Conservation (phyloP, 2,888 invertebrate species). For the Drosophila putrida region DNA sequence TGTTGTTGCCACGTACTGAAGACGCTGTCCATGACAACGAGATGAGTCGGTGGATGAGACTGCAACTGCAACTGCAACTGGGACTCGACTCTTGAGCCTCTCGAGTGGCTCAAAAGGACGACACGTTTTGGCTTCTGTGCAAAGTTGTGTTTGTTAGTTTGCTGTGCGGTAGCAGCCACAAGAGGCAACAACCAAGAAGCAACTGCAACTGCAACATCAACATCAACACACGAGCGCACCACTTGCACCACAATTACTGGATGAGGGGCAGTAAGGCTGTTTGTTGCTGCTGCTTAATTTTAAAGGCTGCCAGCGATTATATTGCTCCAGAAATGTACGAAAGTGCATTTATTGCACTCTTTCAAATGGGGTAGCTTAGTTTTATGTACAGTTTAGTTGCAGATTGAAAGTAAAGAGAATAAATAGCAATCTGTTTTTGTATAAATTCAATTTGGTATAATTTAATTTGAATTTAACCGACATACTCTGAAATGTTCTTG, state of each 20-base stretch:
- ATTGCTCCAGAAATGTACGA: conserved; percentile 83
- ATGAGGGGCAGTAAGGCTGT: conserved; percentile 39
- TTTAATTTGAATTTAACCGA: too few relatives aligned
- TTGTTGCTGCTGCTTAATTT: conserved; percentile 72
- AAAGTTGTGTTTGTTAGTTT: conserved; percentile 64
- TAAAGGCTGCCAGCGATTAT: conserved; percentile 74
- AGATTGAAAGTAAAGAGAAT: not conserved
- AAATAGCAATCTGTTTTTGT: too few relatives aligned
- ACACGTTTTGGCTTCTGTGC: conserved; percentile 81
- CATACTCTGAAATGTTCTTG: too few relatives aligned
- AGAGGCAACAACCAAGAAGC: conserved; percentile 44
- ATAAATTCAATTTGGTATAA: too few relatives aligned
- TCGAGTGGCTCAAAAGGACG: conserved; percentile 78
- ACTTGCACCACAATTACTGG: conserved; percentile 75
- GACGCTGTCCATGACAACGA: conserved; percentile 72
- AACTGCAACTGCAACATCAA: conserved; percentile 27
- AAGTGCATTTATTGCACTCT: conserved; percentile 52
- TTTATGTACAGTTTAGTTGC: not conserved
- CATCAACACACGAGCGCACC: conserved; percentile 53
- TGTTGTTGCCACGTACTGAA: conserved; percentile 57
- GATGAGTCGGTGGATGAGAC: conserved; percentile 47
- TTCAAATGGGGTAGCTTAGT: not conserved
- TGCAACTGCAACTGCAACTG: conserved; percentile 22
- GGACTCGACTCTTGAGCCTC: conserved; percentile 30
- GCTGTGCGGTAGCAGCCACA: conserved; percentile 50